Percentiles rank a stretch among this genome's conserved stretches.
These are phyloP conservation scores for Stenodera caucasica DNA, from an alignment of 2,888 invertebrate genomes.

Conservation along the genomic window DNA sequence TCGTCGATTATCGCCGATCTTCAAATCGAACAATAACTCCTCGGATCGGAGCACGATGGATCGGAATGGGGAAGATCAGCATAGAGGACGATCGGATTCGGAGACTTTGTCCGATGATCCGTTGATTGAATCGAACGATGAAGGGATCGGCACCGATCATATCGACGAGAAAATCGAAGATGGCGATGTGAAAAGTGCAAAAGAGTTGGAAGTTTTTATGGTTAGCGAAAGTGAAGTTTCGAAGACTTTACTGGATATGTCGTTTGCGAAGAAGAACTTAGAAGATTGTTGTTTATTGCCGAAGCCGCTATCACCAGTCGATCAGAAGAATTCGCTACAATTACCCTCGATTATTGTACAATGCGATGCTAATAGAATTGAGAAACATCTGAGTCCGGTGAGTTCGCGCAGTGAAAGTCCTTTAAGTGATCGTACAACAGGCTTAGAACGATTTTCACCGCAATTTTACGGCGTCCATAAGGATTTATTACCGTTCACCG, in stretches of 20 bases:
- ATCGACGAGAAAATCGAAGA: slow-evolving; percentile 71
- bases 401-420: slow-evolving; percentile 80
- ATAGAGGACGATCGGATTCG: slow-evolving; percentile 70
- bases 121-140: slow-evolving; percentile 72
- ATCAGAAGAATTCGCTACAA: slow-evolving; percentile 57
- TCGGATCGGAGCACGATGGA: slow-evolving; percentile 30
- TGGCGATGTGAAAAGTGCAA: slow-evolving; percentile 68
- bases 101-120: slow-evolving; percentile 75
- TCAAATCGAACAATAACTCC: slow-evolving; percentile 59
- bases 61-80: slow-evolving; percentile 55
- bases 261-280: slow-evolving; percentile 34
- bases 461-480: slow-evolving; percentile 71
- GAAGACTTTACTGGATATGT: slow-evolving; percentile 56
- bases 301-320: slow-evolving; percentile 44
- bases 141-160: slow-evolving; percentile 76
- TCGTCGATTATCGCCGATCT: slow-evolving; percentile 63
- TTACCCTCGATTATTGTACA: slow-evolving; percentile 66
- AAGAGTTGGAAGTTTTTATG: slow-evolving; percentile 61
- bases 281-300: slow-evolving; percentile 44
- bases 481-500: slow-evolving; percentile 69
- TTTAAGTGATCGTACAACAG: slow-evolving; percentile 69
- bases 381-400: slow-evolving; percentile 64
- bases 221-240: slow-evolving; percentile 52
- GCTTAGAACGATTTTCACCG: slow-evolving; percentile 69
- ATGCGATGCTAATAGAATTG: slow-evolving; percentile 52